phyloP scores from a whole-genome alignment of 2,113 vertebrate species.

The Burhinus bistriatus region DNA sequence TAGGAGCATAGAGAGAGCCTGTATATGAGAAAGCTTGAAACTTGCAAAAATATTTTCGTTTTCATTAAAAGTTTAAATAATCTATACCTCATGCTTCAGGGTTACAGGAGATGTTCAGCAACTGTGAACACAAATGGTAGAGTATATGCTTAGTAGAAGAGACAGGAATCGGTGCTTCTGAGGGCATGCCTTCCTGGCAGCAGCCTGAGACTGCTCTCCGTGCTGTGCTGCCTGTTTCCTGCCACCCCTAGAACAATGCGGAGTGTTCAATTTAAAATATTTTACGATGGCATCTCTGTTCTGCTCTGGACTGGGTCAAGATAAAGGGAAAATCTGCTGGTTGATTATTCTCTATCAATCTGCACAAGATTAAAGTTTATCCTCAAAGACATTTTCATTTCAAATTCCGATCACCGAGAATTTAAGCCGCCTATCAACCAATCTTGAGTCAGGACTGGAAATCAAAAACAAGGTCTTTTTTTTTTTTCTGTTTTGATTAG shows the following conservation, averaged over 20 bases:
- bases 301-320: not conserved
- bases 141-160: not conserved
- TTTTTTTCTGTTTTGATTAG: not conserved
- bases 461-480: not conserved
- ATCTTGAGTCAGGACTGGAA: not conserved
- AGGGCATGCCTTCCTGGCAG: not conserved
- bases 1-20: not conserved
- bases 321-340: not conserved
- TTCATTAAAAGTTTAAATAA: not conserved
- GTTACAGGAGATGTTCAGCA: not conserved
- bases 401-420: not conserved
- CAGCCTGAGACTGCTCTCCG: not conserved
- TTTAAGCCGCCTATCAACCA: not conserved
- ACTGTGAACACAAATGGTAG: not conserved
- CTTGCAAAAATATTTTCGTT: not conserved
- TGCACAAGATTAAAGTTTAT: not conserved
- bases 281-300: not conserved
- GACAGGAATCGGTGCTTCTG: not conserved
- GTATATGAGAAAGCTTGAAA: not conserved
- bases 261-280: not conserved
- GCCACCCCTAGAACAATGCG: accelerated
- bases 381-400: not conserved
- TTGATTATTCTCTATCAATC: not conserved
- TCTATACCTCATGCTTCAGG: not conserved
- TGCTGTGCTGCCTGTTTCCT: not conserved